Evolutionary conservation across 1,140 invertebrate species (phyloP).

Genomic region (Achatina immaculata): DNA sequence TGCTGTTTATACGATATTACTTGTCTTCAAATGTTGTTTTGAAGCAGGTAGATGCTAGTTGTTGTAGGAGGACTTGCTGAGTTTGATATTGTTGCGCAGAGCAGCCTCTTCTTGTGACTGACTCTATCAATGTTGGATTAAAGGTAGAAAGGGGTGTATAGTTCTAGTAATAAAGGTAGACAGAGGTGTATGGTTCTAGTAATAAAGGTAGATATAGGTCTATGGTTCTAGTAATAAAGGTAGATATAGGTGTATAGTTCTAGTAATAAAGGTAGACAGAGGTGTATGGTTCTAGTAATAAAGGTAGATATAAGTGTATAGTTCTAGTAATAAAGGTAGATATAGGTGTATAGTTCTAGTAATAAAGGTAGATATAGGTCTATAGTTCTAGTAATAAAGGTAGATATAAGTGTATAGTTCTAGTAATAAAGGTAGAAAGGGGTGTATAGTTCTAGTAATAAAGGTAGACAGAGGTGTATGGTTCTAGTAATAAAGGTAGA

Average conservation of each 20-base stretch:
- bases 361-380: not conserved
- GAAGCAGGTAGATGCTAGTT: not conserved
- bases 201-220: not conserved
- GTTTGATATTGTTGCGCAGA: not conserved
- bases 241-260: too few species aligned
- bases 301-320: not conserved
- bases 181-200: not conserved
- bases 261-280: not conserved
- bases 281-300: not conserved
- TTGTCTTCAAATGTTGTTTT: not conserved
- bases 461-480: not conserved
- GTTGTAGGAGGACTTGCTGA: not conserved
- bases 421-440: too few species aligned
- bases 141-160: too few species aligned
- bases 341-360: not conserved
- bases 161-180: not conserved
- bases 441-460: not conserved
- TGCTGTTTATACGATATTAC: not conserved
- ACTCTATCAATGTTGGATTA: not conserved
- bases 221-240: too few species aligned
- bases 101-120: not conserved
- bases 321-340: too few species aligned
- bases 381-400: not conserved
- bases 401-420: not conserved
- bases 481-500: not conserved